Conservation (phyloP, 2,797 vertebrate genomes). For the Sandelia bainsii region DNA sequence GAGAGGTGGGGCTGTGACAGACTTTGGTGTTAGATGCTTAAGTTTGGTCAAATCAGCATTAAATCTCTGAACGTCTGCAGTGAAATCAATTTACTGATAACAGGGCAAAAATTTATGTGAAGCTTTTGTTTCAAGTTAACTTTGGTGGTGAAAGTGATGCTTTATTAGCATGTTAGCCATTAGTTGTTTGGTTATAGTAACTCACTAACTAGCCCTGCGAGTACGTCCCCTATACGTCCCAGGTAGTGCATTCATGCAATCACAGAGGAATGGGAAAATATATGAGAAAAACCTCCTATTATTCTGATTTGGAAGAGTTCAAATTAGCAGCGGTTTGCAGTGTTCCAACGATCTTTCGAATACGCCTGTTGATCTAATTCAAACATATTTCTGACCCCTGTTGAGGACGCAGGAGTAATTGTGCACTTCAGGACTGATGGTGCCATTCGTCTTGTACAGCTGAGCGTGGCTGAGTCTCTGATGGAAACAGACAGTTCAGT, state of each 20-base stretch:
- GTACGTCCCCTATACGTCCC: too few species aligned
- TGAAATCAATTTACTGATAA: not conserved
- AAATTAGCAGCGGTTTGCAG: too few species aligned
- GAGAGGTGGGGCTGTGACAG: not conserved
- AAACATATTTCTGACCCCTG: constrained; percentile 55
- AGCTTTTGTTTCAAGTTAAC: too few species aligned
- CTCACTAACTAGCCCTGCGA: too few species aligned
- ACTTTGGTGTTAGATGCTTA: not conserved
- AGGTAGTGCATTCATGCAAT: too few species aligned
- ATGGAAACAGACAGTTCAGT: constrained; percentile 65
- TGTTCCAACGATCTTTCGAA: constrained; percentile 26
- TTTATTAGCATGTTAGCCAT: too few species aligned
- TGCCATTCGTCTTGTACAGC: constrained; percentile 57
- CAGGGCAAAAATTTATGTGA: too few species aligned
- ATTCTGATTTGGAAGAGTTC: too few species aligned
- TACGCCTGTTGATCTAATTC: constrained; percentile 34
- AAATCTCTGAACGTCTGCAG: not conserved
- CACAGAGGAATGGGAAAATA: too few species aligned
- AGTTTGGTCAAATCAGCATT: not conserved
- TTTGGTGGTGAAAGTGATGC: too few species aligned
- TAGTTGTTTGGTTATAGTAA: too few species aligned
- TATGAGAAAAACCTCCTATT: too few species aligned
- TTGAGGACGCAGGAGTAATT: constrained; percentile 56
- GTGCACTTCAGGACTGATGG: constrained; percentile 39
- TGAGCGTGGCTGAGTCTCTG: constrained; percentile 53